Conservation (phyloP, 2,113 vertebrate species). For the Narcine bancroftii region DNA sequence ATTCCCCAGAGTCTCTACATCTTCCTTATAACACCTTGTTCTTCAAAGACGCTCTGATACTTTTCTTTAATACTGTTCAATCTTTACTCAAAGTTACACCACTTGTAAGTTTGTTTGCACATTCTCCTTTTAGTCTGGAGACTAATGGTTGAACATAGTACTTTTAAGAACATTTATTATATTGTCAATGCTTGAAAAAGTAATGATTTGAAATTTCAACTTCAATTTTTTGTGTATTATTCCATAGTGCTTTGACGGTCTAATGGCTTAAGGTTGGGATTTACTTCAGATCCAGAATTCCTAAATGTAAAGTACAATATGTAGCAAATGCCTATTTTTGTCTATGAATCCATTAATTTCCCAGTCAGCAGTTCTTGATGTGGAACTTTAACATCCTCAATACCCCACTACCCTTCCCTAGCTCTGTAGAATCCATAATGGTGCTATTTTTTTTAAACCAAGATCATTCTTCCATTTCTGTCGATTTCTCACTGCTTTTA, state of each 20-base stretch:
- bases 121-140: neutral
- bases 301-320: neutral
- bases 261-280: neutral
- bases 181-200: neutral
- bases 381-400: neutral
- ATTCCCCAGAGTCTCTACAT: neutral
- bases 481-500: too few relatives aligned
- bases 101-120: neutral
- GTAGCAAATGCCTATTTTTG: neutral
- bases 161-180: neutral
- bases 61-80: neutral
- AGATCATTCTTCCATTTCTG: too few relatives aligned
- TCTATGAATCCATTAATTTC: neutral
- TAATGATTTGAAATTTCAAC: neutral
- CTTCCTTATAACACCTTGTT: neutral
- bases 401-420: too few relatives aligned
- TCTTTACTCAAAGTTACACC: neutral
- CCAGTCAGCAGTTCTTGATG: neutral
- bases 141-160: neutral
- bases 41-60: too few relatives aligned
- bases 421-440: too few relatives aligned
- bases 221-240: neutral
- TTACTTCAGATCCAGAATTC: neutral
- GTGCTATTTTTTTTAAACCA: too few relatives aligned
- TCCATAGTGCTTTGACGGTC: neutral